These are phyloP conservation scores for Drosophila infuscata DNA, from an alignment of 2,888 invertebrate genomes.

Conservation along the genomic window DNA sequence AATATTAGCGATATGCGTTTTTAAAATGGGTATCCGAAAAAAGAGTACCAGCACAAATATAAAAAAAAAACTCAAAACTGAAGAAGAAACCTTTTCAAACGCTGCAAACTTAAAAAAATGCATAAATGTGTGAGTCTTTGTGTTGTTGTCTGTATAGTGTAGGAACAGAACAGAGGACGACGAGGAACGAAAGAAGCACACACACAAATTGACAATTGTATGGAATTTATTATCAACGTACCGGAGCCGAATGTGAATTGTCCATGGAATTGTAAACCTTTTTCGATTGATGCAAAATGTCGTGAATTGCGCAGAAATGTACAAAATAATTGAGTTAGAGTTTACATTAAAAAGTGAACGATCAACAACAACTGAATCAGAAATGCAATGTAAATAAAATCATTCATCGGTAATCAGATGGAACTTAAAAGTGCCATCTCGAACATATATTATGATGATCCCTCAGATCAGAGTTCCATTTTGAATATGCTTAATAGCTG, in stretches of 20 bases:
- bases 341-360: conserved; percentile 20
- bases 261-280: conserved; percentile 90
- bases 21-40: conserved; percentile 6
- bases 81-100: conserved; percentile 3
- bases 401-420: not conserved
- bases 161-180: conserved; percentile 4
- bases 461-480: not conserved
- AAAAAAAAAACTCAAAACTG: conserved; percentile 16
- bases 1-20: conserved; percentile 36
- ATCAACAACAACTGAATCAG: conserved; percentile 20
- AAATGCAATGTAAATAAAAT: conserved; percentile 15
- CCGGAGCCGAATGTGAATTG: conserved; percentile 86
- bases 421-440: not conserved
- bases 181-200: conserved; percentile 20
- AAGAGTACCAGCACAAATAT: conserved; percentile 18
- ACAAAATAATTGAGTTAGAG: conserved; percentile 51
- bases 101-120: conserved; percentile 9
- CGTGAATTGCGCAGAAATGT: conserved; percentile 67
- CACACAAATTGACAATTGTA: conserved; percentile 23
- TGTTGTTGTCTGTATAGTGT: conserved; percentile 8
- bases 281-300: conserved; percentile 65
- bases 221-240: conserved; percentile 84
- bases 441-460: not conserved
- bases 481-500: not conserved
- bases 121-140: conserved; percentile 5